Evolutionary conservation across 1,140 invertebrate species (phyloP), one percentile per base, ranked within the genome.

Genomic region (Tetramorium alpestre): DNA sequence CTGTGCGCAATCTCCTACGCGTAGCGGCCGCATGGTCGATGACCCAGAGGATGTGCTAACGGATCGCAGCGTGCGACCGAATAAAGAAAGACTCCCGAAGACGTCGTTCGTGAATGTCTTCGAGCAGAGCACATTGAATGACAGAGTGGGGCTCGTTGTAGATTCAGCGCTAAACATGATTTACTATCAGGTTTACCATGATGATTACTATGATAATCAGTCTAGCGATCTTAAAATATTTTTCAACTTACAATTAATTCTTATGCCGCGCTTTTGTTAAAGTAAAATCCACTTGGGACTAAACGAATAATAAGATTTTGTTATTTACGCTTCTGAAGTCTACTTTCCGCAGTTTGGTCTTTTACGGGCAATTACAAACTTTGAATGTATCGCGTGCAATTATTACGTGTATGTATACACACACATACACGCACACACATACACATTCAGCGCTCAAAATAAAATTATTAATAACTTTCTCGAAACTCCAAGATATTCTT

Each of bases 31-130:
- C 67, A 58, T 90, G 89, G 89, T 90, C 89, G 89, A 90, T 90
- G 89, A 90, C 89, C 89, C 86, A 90, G 81, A 90, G 88, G 89
- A 89, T 89, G 86, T 65, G 56, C 88, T 90, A 90, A 90, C 89
- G 89, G 89, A 85, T 81, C 88, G 78, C 47, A 67, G 44, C 54
- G 58, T 73, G 81, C 87, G 81, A 58, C 81, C 73, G 88, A 89
- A 89, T 90, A 88, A 73, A 87, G 87, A 81, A 22, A 81, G 28
- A 70, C 25, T 67, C n/a, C 22, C 72, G 60, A 76, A 76, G 84
- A 60, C 58, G 58, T 78, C 81, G 54, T 70, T 75, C 65, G 81
- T 69, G 33, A 78, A 76, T 51, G 56, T 86, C 87, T 81, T 86
- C 54, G 41, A 56, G 54, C 54, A 64, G 80, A 64, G 80, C 51